Conservation (phyloP, 2,797 vertebrate species). For the Halcyon badia region DNA sequence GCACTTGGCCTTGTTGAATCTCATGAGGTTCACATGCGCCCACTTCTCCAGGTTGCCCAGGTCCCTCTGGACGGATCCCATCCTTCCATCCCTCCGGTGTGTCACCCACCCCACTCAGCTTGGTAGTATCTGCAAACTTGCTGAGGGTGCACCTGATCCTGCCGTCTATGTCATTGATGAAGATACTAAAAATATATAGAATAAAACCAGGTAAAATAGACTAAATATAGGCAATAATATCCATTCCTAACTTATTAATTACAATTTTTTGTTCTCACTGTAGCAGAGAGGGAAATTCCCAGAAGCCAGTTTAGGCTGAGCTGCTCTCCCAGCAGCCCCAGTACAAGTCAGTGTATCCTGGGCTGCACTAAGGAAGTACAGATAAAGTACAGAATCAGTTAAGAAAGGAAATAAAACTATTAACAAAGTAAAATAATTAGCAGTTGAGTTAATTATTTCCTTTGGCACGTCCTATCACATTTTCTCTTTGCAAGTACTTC, state of each 20-base stretch:
- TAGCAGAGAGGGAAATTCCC: background rate
- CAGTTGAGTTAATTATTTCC: background rate
- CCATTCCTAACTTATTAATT: background rate
- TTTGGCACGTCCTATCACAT: background rate
- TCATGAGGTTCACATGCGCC: no score
- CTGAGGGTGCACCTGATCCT: background rate
- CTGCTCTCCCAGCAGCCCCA: background rate
- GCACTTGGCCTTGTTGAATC: background rate
- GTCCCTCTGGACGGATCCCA: background rate
- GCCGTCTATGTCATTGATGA: background rate
- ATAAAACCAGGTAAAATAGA: background rate
- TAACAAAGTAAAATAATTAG: background rate
- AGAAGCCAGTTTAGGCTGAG: background rate
- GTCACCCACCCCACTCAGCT: background rate
- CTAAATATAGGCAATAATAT: background rate
- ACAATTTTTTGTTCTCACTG: background rate
- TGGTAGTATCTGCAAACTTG: background rate
- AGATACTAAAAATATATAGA: background rate
- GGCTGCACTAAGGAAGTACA: background rate
- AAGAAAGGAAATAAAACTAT: background rate
- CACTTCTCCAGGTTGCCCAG: no score
- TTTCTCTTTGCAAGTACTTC: background rate
- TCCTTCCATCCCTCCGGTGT: background rate
- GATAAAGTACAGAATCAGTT: background rate
- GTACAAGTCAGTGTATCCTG: accelerated